Evolutionary conservation across 2,113 vertebrate genomes (phyloP), one percentile per base, ranked within the genome.

Genomic region (Dolichallabes microphthalmus): DNA sequence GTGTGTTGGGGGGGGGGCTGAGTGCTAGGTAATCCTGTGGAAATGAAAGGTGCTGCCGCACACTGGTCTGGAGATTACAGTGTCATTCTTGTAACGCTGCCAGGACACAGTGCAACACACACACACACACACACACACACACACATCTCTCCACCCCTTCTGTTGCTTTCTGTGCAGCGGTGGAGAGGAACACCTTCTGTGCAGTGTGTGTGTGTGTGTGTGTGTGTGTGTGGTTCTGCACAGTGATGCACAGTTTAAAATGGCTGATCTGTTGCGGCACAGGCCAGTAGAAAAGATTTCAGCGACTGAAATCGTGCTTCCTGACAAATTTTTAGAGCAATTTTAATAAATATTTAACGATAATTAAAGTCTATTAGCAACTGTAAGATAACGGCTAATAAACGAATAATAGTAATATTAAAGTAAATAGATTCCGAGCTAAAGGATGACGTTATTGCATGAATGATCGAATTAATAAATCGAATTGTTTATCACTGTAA

Each of bases 1-100:
- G 77, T 80, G 55, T 66, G 39, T 64, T 25, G 80, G 53, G 61
- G 27, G 25, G 52, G 60, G 30, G 39, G 89, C 91, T 82, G 88
- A 89, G 84, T 82, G 81, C 85, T 74, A 90, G 92, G 94, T 94
- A 94, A 94, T 95, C 94, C 93, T 86, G 90, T 89, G 92, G 87
- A 94, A 94, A 93, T 91, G 92, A 93, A 94, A 94, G 93, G 93
- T 94, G 94, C 93, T 95, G 94, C 93, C 93, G 88, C 93, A 63
- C 92, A 91, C 92, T 93, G 93, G 93, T 90, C 91, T 89, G 91
- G 92, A 94, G 92, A 94, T 95, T 94, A 94, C 91, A 86, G 91
- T 90, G 79, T 87, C 35, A 69, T 91, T 90, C 90, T 82, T 93
- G 94, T 92, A 91, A 85, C 85, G 1, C 87, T 90, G 94, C 93